Percentiles rank a stretch among this genome's conserved stretches.
Conservation (phyloP, 2,888 invertebrate genomes). For the Agelastica alni region DNA sequence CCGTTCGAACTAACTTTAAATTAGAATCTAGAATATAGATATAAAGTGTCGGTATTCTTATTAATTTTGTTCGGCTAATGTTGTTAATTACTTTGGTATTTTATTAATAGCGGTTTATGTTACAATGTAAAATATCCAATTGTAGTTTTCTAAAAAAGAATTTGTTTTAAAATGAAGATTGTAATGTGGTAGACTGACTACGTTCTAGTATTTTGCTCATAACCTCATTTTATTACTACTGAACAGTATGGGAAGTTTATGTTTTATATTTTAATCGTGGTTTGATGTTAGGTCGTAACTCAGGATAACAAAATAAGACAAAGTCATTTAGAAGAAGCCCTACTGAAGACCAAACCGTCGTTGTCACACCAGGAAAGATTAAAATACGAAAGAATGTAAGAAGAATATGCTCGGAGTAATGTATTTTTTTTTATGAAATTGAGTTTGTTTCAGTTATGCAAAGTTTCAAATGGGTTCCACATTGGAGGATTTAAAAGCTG, state of each 20-base stretch:
- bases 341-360: conserved; percentile 76
- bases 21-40: conserved; percentile 7
- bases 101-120: no score
- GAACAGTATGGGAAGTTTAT: no score
- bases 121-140: no score
- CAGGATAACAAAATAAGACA: conserved; percentile 56
- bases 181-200: no score
- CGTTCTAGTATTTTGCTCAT: no score
- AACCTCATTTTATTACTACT: no score
- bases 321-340: conserved; percentile 68
- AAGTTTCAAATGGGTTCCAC: conserved; percentile 48
- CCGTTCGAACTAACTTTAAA: conserved; percentile 5
- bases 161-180: no score
- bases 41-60: no score
- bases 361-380: conserved; percentile 69
- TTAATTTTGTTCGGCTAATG: no score
- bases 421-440: background rate
- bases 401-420: background rate
- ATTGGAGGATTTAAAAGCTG: conserved; percentile 43
- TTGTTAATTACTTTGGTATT: no score
- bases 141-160: no score
- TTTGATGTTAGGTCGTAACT: background rate
- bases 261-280: no score
- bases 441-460: conserved; percentile 52
- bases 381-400: conserved; percentile 78